Evolutionary conservation across 2,113 vertebrate species (phyloP).

Genomic region (Bos javanicus): DNA sequence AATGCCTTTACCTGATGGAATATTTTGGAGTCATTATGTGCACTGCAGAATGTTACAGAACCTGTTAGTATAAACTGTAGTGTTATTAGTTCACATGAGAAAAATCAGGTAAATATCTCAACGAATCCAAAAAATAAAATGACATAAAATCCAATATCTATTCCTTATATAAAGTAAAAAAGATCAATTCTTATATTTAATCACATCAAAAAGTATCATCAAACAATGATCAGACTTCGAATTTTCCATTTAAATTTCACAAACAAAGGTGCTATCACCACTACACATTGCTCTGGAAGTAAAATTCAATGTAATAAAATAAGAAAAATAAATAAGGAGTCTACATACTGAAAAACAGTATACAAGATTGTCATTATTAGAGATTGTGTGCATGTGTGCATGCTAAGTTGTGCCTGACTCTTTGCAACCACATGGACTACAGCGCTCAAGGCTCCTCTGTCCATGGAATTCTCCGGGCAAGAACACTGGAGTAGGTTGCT

Average conservation of each 20-base stretch:
- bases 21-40: not conserved
- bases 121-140: not conserved
- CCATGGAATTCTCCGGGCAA: not conserved
- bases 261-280: not conserved
- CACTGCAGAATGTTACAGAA: not conserved
- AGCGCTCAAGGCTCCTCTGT: not conserved
- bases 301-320: not conserved
- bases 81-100: not conserved
- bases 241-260: not conserved
- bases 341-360: not conserved
- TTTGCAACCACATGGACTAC: not conserved
- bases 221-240: not conserved
- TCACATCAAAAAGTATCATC: not conserved
- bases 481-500: not conserved
- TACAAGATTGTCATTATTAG: not conserved
- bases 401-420: not conserved
- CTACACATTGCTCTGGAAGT: not conserved
- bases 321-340: not conserved
- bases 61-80: not conserved
- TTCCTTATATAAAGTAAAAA: not conserved
- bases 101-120: not conserved
- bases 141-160: not conserved
- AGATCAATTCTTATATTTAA: not conserved
- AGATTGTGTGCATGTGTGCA: accelerated
- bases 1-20: not conserved